phyloP scores from a whole-genome alignment of 2,113 vertebrate species.

The Axis porcinus region DNA sequence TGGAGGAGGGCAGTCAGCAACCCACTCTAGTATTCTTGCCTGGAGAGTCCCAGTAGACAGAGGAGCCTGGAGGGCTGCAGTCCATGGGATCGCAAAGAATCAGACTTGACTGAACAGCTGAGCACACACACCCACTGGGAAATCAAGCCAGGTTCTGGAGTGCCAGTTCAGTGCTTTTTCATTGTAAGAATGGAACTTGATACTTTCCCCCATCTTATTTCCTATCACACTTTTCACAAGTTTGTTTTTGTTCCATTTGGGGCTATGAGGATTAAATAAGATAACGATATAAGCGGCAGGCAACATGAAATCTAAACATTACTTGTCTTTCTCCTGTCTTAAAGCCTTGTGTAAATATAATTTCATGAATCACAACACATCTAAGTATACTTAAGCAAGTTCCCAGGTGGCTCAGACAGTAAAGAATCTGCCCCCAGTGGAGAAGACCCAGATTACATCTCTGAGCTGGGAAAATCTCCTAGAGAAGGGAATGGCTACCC shows the following conservation, averaged over 20 bases:
- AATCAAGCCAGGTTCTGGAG: not conserved
- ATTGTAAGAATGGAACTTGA: not conserved
- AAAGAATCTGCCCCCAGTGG: not conserved
- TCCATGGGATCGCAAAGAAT: accelerated
- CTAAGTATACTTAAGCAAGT: not conserved
- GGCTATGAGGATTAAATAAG: not conserved
- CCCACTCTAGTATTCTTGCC: not conserved
- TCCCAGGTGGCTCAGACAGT: not conserved
- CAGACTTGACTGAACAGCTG: not conserved
- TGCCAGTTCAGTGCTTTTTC: not conserved
- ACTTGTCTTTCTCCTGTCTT: not conserved
- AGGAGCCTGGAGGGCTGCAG: not conserved
- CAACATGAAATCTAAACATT: not conserved
- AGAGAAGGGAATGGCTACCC: not conserved
- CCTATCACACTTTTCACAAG: not conserved
- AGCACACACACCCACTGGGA: not conserved
- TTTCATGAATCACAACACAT: not conserved
- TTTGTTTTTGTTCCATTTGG: not conserved
- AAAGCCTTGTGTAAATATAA: not conserved
- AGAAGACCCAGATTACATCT: not conserved
- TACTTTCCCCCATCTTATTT: not conserved
- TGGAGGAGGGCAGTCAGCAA: not conserved
- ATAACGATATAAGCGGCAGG: not conserved
- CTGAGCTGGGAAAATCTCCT: not conserved
- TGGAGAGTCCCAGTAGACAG: not conserved